phyloP scores from a whole-genome alignment of 2,888 invertebrate species.

The Phoronis australis region DNA sequence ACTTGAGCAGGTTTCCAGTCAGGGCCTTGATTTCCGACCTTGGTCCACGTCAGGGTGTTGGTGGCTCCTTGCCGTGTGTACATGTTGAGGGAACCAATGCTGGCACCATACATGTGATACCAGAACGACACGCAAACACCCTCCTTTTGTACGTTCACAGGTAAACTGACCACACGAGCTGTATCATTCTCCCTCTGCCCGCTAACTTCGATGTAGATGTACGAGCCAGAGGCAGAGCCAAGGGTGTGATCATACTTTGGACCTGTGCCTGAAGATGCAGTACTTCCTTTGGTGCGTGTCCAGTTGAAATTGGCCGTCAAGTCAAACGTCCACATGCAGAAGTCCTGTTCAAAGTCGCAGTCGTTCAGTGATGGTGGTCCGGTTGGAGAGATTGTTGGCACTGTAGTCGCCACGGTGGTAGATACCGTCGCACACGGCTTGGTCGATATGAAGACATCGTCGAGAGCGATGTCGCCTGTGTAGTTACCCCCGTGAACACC shows the following conservation, averaged over 20 bases:
- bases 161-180: conserved; percentile 29
- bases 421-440: conserved; percentile 4
- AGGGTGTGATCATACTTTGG: conserved; percentile 49
- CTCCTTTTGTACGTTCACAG: not conserved
- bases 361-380: conserved; percentile 22
- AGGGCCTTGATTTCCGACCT: conserved; percentile 32
- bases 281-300: conserved; percentile 14
- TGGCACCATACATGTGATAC: conserved; percentile 48
- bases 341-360: conserved; percentile 38
- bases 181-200: conserved; percentile 17
- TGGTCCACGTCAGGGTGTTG: conserved; percentile 7
- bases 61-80: conserved; percentile 13
- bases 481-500: conserved; percentile 10
- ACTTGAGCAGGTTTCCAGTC: conserved; percentile 31
- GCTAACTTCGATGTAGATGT: conserved; percentile 27
- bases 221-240: conserved; percentile 50
- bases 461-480: conserved; percentile 14
- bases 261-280: conserved; percentile 29
- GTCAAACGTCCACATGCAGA: conserved; percentile 40
- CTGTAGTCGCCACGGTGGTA: not conserved
- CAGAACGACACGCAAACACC: conserved; percentile 44
- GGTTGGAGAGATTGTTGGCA: conserved; percentile 12
- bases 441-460: conserved; percentile 9
- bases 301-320: conserved; percentile 24
- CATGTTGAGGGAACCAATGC: conserved; percentile 36